Base-by-base conservation (phyloP, 2,797 vertebrate genomes). In the Hephaestus fuliginosus region DNA sequence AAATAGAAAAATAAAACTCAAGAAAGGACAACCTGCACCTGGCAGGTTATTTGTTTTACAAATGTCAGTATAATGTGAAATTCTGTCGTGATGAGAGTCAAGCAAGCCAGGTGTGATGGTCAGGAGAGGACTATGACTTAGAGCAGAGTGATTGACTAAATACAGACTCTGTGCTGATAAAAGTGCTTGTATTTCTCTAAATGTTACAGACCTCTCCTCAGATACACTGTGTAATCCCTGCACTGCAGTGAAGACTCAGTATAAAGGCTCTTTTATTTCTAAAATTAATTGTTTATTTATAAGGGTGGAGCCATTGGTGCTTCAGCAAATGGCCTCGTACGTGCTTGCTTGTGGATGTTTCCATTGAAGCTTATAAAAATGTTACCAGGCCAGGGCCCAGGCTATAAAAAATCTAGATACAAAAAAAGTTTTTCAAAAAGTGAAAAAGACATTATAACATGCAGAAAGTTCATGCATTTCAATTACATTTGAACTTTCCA, bases 251-350 rank as follows among this genome's bases (percentile, higher is more conserved):
- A 71, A 83, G 77, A n/a, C 66, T 58, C 63, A 20, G 73, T 43
- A 91, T 84, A 91, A 73, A 84, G 67, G 70, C 53, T 81, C 75
- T 87, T 93, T 81, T 87, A 86, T 92, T 89, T 91, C 84, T 84
- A 86, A 65, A 82, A 90, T 90, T 76, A 93, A 89, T 91, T 90
- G 90, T 93, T 93, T 94, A 88, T 92, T 94, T 94, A 87, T 89
- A 62, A 65, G 77, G 76, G 67, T 57, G 83, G 76, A 83, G 76
- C 79, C 83, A 90, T 74, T 81, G 76, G 89, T 85, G 86, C 85
- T 86, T 86, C 76, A 74, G 89, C 89, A 86, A 91, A 90, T 87
- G 80, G 78, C 70, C 71, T 86, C 76, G 84, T 81, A 58, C 22
- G 83, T 87, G 78, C 84, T 33, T 78, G 85, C 81, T 85, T 91